Conservation (phyloP, 2,113 vertebrate species). For the Aphyosemion australe region DNA sequence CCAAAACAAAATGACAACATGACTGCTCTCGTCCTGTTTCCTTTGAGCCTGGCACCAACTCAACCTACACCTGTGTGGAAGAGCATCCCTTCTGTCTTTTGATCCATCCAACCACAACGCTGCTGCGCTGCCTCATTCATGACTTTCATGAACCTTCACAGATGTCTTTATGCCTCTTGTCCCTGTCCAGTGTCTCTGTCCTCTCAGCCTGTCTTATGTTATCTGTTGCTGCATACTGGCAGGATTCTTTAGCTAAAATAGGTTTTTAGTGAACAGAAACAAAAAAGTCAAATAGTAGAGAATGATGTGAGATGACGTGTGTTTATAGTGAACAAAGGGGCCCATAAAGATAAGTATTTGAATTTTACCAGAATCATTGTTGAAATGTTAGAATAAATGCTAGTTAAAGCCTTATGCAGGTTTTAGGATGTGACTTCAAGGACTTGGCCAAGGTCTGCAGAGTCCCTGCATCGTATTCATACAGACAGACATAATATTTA, state of each 20-base stretch:
- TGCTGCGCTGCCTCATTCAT: constrained; percentile 63
- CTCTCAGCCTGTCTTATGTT: constrained; percentile 44
- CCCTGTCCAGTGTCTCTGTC: constrained; percentile 48
- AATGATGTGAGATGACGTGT: constrained; percentile 5
- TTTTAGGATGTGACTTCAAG: constrained; percentile 12
- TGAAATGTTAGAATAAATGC: constrained; percentile 4
- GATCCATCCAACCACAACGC: constrained; percentile 42
- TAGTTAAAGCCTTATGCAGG: constrained; percentile 37
- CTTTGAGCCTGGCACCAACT: constrained; percentile 36
- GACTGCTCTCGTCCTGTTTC: constrained; percentile 28
- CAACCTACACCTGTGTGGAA: constrained; percentile 36
- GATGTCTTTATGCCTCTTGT: constrained; percentile 23
- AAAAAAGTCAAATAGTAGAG: neutral
- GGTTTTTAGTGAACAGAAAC: neutral
- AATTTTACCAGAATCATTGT: constrained; percentile 6
- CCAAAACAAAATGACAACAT: constrained; percentile 32
- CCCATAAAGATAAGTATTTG: constrained; percentile 35
- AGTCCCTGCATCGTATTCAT: constrained; percentile 40
- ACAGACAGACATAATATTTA: constrained; percentile 16
- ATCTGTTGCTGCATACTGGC: constrained; percentile 35
- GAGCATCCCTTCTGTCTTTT: constrained; percentile 25
- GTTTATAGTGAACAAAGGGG: constrained; percentile 5
- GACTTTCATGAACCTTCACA: constrained; percentile 32
- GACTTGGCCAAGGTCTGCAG: constrained; percentile 5
- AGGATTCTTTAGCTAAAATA: constrained; percentile 20